These are phyloP conservation scores for Eucidaris tribuloides DNA, from an alignment of 35 echinoderm and acorn worm genomes.

Conservation along the genomic window DNA sequence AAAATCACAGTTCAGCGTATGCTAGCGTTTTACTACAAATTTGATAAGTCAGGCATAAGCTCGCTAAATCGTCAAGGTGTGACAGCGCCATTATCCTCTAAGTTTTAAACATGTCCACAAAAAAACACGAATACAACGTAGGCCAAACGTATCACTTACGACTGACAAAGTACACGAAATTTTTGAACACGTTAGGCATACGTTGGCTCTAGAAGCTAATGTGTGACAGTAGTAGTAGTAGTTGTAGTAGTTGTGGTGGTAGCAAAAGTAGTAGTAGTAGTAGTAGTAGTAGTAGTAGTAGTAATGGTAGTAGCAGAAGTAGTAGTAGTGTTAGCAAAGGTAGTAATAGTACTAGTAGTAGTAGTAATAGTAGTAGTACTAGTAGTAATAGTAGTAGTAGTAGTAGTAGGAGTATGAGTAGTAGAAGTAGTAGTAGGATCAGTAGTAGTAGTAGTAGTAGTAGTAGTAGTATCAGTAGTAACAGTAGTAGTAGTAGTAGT, in stretches of 20 bases:
- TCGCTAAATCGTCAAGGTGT: too few species aligned
- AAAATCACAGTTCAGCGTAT: too few species aligned
- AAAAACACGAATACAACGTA: background rate
- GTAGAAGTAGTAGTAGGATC: background rate
- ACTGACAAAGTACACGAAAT: background rate
- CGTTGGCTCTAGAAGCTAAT: too few species aligned
- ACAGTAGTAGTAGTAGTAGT: background rate
- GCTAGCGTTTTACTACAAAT: too few species aligned
- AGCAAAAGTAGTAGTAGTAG: background rate
- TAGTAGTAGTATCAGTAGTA: background rate
- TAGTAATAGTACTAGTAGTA: background rate
- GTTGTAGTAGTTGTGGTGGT: background rate
- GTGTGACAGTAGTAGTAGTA: background rate
- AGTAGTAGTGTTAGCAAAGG: background rate
- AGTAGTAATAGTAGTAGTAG: conserved; percentile 3
- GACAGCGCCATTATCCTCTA: too few species aligned
- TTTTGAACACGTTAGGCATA: too few species aligned
- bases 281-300: background rate
- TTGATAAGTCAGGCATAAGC: too few species aligned
- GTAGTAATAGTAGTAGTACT: background rate
- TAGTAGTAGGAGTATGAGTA: background rate
- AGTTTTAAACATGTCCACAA: background rate
- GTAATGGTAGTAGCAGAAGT: background rate
- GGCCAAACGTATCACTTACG: background rate
- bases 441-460: background rate